Conservation (phyloP, 2,888 invertebrate genomes). For the Drosophila birchii region DNA sequence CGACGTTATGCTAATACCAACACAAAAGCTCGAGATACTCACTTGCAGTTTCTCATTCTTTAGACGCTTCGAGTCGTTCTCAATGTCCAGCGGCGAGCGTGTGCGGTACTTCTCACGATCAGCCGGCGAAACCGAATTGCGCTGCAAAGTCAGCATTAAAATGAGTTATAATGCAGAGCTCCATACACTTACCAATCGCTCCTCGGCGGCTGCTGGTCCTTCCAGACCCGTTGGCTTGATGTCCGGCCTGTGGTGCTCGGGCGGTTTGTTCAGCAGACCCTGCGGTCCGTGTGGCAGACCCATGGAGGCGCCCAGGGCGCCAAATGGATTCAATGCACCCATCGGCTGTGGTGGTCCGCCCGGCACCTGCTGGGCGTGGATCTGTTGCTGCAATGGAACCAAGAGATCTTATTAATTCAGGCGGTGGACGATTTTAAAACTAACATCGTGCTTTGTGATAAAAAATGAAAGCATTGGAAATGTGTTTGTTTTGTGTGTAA, state of each 20-base stretch:
- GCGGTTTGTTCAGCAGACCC: conserved; percentile 84
- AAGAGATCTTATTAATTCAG: conserved; percentile 30
- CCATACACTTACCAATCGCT: conserved; percentile 86
- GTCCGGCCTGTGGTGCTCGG: conserved; percentile 85
- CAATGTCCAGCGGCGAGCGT: conserved; percentile 91
- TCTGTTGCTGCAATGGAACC: conserved; percentile 90
- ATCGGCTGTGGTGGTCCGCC: conserved; percentile 86
- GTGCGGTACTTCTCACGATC: conserved; percentile 93
- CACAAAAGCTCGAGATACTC: conserved; percentile 85
- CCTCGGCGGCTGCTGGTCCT: conserved; percentile 86
- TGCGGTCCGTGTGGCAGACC: conserved; percentile 85
- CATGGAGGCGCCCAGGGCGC: conserved; percentile 85
- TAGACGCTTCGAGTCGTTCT: conserved; percentile 91
- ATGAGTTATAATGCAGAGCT: neutral
- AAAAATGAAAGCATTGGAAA: conserved; percentile 38
- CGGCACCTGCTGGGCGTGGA: conserved; percentile 93
- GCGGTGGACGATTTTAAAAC: neutral
- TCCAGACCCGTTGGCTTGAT: conserved; percentile 85
- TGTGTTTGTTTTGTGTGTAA: conserved; percentile 60
- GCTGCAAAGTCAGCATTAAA: conserved; percentile 84
- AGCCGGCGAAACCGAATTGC: conserved; percentile 93
- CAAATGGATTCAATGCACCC: conserved; percentile 86
- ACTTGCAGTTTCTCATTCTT: conserved; percentile 95
- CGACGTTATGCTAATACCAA: conserved; percentile 17
- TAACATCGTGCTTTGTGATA: conserved; percentile 42